Conservation (phyloP, 2,797 vertebrate species). For the Spinus pinus region DNA sequence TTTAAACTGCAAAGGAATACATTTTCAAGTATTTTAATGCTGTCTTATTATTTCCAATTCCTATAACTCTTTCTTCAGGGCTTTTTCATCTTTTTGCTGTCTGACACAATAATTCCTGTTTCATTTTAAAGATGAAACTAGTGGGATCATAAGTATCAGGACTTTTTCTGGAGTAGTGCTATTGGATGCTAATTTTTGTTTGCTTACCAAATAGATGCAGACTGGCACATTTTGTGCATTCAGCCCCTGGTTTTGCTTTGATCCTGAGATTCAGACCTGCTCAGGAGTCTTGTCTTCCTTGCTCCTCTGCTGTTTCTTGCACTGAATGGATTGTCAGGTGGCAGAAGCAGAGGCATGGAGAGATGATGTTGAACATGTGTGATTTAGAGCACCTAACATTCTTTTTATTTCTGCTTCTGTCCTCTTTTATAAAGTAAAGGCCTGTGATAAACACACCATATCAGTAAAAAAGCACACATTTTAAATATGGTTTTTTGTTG, state of each 20-base stretch:
- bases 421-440: neutral
- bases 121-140: neutral
- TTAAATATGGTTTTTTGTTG: neutral
- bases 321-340: neutral
- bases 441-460: neutral
- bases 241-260: neutral
- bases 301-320: neutral
- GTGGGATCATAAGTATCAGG: neutral
- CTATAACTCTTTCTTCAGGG: neutral
- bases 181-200: neutral
- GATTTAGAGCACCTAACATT: neutral
- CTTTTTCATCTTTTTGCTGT: neutral
- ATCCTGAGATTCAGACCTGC: neutral
- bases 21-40: neutral
- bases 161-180: neutral
- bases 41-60: neutral
- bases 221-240: neutral
- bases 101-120: neutral
- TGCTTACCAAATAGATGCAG: neutral
- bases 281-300: neutral
- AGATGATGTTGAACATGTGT: neutral
- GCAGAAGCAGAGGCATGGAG: neutral
- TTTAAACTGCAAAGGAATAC: neutral
- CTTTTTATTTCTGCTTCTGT: neutral
- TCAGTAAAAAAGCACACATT: neutral